These are phyloP conservation scores for Aproaerema taeniolella DNA, from an alignment of 2,888 invertebrate genomes.

Conservation along the genomic window DNA sequence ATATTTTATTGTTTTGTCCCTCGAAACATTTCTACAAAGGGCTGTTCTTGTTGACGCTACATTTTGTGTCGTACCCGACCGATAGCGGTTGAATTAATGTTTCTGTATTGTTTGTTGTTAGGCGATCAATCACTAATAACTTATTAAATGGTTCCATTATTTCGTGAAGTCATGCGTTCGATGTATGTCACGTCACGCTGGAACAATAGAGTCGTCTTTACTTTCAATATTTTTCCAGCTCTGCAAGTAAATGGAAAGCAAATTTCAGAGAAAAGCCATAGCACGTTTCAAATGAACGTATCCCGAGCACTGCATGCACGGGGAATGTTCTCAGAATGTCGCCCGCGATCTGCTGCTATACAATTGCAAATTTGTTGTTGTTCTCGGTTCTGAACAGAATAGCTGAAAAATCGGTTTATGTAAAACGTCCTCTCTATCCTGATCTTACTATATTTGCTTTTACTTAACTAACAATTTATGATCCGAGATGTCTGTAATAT, in stretches of 20 bases:
- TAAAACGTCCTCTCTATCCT: constrained; percentile 11
- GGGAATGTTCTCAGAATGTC: constrained; percentile 18
- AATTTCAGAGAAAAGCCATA: constrained; percentile 27
- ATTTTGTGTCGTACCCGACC: constrained; percentile 5
- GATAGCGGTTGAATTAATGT: neutral
- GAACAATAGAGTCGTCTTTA: constrained; percentile 21
- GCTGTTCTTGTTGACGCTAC: constrained; percentile 21
- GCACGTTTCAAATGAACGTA: constrained; percentile 28
- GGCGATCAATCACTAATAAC: constrained; percentile 22
- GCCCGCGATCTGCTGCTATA: constrained; percentile 18
- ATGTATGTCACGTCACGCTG: constrained; percentile 4
- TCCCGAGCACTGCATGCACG: constrained; percentile 12
- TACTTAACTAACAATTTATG: too few relatives aligned
- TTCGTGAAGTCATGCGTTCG: neutral
- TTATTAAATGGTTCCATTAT: constrained; percentile 9
- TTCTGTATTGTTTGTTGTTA: constrained; percentile 20
- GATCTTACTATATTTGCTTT: neutral
- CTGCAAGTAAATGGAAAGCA: constrained; percentile 29
- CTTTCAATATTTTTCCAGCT: constrained; percentile 28
- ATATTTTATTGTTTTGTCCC: constrained; percentile 34
- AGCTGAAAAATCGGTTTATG: constrained; percentile 18
- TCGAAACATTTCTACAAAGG: constrained; percentile 28
- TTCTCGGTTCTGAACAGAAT: constrained; percentile 10
- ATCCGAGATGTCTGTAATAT: too few relatives aligned
- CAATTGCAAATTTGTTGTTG: constrained; percentile 23